Evolutionary conservation across 2,113 vertebrate species (phyloP).

Genomic region (Fregata magnificens): DNA sequence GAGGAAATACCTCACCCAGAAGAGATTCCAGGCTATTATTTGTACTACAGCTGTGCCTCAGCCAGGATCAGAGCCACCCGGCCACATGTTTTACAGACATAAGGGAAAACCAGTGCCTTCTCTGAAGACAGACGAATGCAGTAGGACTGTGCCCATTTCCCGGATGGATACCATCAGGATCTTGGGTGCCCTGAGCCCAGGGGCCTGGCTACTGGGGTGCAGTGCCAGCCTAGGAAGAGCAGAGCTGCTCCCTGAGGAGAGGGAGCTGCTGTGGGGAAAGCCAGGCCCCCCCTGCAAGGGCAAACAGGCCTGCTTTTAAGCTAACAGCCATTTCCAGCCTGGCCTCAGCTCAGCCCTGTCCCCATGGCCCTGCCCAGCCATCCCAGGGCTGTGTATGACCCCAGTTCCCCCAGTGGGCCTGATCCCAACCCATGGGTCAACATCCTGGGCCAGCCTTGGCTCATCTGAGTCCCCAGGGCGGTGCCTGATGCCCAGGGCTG

Average conservation of each 20-base stretch:
- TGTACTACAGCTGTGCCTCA: background rate
- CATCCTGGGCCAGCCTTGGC: background rate
- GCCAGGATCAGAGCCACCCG: background rate
- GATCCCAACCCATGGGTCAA: background rate
- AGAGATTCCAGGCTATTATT: conserved; percentile 9
- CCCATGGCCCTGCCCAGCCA: background rate
- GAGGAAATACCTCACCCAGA: conserved; percentile 37
- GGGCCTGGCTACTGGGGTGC: background rate
- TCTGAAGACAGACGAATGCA: background rate
- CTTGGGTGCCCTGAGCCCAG: background rate
- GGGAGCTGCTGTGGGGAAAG: background rate
- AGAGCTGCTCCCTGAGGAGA: background rate
- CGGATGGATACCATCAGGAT: background rate
- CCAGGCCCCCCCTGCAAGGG: background rate
- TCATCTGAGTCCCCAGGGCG: background rate
- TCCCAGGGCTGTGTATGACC: background rate
- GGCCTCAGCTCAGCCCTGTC: background rate
- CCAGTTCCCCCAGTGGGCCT: accelerated
- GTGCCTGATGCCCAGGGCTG: background rate
- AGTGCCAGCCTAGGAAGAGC: background rate
- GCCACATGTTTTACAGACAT: background rate
- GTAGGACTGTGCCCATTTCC: background rate
- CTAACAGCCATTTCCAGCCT: background rate
- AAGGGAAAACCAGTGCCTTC: background rate
- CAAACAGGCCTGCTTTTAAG: background rate